phyloP scores from a whole-genome alignment of 1,140 invertebrate genomes.

The Lordiphosa collinella region DNA sequence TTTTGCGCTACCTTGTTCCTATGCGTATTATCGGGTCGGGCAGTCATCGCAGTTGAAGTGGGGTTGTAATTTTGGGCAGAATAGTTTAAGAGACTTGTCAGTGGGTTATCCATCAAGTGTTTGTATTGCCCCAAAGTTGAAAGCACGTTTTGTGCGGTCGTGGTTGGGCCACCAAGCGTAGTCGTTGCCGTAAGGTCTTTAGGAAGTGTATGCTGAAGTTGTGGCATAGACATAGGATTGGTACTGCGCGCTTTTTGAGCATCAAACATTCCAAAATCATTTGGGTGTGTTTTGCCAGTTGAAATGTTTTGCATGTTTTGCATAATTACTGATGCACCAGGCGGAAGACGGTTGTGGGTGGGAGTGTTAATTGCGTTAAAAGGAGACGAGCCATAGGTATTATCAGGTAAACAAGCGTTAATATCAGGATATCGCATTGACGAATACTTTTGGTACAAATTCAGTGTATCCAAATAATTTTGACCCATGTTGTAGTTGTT shows the following conservation, averaged over 20 bases:
- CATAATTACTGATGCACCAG: constrained; percentile 19
- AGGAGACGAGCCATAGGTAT: constrained; percentile 5
- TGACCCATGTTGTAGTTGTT: constrained; percentile 36
- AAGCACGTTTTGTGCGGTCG: constrained; percentile 18
- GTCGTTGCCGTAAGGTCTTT: neutral
- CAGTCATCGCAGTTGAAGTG: neutral
- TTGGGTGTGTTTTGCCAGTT: constrained; percentile 6
- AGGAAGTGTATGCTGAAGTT: constrained; percentile 13
- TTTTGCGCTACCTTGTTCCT: neutral
- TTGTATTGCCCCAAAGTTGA: constrained; percentile 27
- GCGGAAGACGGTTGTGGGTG: constrained; percentile 14
- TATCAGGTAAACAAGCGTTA: constrained; percentile 20
- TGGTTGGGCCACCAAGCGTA: neutral
- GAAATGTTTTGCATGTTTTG: constrained; percentile 18
- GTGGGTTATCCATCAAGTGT: constrained; percentile 26
- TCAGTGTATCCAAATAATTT: constrained; percentile 44
- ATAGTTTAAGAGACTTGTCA: constrained; percentile 29
- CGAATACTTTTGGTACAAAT: constrained; percentile 38
- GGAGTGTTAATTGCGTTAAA: constrained; percentile 11
- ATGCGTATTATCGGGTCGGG: constrained; percentile 3
- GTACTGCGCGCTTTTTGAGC: constrained; percentile 5
- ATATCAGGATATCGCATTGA: constrained; percentile 35
- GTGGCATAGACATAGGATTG: constrained; percentile 4
- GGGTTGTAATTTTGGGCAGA: constrained; percentile 11
- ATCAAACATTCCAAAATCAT: constrained; percentile 26